These are phyloP conservation scores for Merluccius polli DNA, from an alignment of 2,797 vertebrate genomes.

Conservation along the genomic window DNA sequence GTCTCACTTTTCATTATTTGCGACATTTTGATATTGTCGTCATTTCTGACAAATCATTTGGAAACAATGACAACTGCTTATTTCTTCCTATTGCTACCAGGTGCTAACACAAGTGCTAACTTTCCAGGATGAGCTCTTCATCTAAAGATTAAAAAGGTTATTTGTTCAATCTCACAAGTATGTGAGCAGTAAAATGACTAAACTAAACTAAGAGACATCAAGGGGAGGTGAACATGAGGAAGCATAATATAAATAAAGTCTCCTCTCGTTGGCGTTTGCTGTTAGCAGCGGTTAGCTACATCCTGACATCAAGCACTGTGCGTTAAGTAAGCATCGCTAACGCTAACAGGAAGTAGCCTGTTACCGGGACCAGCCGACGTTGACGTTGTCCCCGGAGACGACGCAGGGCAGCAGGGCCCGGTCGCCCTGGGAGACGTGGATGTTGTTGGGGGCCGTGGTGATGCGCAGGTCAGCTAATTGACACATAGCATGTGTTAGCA, in stretches of 20 bases:
- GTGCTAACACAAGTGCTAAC: too few relatives aligned
- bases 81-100: neutral
- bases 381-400: constrained; percentile 83
- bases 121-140: neutral
- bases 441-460: constrained; percentile 77
- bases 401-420: constrained; percentile 82
- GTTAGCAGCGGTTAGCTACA: neutral
- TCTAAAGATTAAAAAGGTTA: neutral
- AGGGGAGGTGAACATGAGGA: too few relatives aligned
- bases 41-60: too few relatives aligned
- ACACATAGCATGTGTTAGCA: neutral
- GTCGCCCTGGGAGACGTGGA: constrained; percentile 80
- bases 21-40: too few relatives aligned
- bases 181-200: too few relatives aligned
- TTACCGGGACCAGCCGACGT: constrained; percentile 92
- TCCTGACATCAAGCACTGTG: neutral
- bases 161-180: too few relatives aligned
- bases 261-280: neutral
- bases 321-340: neutral
- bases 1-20: too few relatives aligned
- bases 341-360: constrained; percentile 1
- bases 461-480: constrained; percentile 83
- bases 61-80: too few relatives aligned
- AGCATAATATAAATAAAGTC: too few relatives aligned
- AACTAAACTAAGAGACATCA: too few relatives aligned